Percentiles rank a stretch among this genome's conserved stretches.
These are phyloP conservation scores for Gila orcuttii DNA, from an alignment of 2,113 vertebrate genomes.

Conservation along the genomic window DNA sequence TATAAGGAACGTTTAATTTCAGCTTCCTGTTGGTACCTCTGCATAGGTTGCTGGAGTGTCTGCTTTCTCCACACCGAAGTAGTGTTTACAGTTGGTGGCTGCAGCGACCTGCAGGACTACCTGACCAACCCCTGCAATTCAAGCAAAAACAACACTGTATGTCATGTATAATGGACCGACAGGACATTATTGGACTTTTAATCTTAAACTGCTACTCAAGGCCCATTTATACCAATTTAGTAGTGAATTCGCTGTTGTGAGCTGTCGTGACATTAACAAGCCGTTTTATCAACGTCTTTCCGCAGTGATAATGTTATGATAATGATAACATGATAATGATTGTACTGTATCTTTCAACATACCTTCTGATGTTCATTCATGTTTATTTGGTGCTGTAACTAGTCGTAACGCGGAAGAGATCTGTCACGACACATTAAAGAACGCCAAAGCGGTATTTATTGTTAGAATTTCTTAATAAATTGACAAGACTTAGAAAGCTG, in stretches of 20 bases:
- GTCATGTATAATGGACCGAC: background rate
- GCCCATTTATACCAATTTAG: background rate
- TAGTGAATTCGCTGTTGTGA: background rate
- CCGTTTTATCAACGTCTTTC: no score
- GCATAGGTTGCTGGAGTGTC: slow-evolving; percentile 98
- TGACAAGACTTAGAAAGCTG: no score
- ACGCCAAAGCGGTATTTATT: no score
- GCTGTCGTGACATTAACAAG: no score
- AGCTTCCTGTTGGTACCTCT: slow-evolving; percentile 79
- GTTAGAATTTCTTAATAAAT: no score
- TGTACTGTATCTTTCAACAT: no score
- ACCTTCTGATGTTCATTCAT: no score
- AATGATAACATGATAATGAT: no score
- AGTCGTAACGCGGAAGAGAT: no score
- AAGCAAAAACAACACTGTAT: background rate
- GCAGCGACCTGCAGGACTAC: slow-evolving; percentile 99
- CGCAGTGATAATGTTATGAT: no score
- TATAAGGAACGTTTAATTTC: background rate
- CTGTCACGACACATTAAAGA: no score
- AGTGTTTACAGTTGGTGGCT: slow-evolving; percentile 97
- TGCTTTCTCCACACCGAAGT: slow-evolving; percentile 97
- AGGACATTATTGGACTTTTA: background rate
- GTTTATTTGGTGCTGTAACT: no score
- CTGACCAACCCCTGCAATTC: slow-evolving; percentile 90
- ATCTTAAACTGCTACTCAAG: background rate